Base-by-base conservation (phyloP, 2,797 vertebrate genomes). In the Galaxias olidus region DNA sequence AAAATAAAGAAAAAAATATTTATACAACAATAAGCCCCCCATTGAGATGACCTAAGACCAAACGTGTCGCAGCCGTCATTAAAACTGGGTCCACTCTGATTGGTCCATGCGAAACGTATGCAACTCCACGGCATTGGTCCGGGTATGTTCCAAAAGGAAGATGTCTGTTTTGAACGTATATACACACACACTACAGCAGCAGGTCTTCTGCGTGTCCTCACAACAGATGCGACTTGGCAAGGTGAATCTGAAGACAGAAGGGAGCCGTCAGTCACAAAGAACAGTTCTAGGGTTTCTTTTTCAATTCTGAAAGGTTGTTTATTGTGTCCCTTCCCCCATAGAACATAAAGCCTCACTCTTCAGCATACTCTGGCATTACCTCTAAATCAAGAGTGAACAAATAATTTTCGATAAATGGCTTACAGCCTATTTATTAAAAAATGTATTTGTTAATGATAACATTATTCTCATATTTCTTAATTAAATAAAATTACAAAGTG, bases 241-340 rank as follows among this genome's bases (percentile, higher is more conserved):
- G 87, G 73, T 3, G 77, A 80, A 93, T 93, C 92, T 93, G 79
- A 87, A 91, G 80, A 91, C 88, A 92, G 84, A 89, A 90, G 74
- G 84, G 63, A 85, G 78, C 76, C 63, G 86, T 92, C 88, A 88
- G 91, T 90, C 75, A 86, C 69, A 72, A 18, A 62, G 42, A 61
- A 61, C n/a, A 59, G 56, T 48, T 65, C 58, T 65, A 2, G 57
- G 17, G 52, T 70, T 44, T 82, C 66, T 72, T 4, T 67, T 89
- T 87, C 80, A 81, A 79, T 87, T 84, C 61, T 81, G 9, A 80
- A 69, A 76, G 20, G 51, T 9, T 11, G 49, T 74, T 81, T 73
- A 73, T 58, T 64, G 54, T 68, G 63, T 65, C 53, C 15, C 42
- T 30, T 59, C 71, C 59, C 18, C 42, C 46, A 81, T 57, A 73